These are phyloP conservation scores for Poecilus cupreus DNA, from an alignment of 2,888 invertebrate genomes.

Conservation along the genomic window DNA sequence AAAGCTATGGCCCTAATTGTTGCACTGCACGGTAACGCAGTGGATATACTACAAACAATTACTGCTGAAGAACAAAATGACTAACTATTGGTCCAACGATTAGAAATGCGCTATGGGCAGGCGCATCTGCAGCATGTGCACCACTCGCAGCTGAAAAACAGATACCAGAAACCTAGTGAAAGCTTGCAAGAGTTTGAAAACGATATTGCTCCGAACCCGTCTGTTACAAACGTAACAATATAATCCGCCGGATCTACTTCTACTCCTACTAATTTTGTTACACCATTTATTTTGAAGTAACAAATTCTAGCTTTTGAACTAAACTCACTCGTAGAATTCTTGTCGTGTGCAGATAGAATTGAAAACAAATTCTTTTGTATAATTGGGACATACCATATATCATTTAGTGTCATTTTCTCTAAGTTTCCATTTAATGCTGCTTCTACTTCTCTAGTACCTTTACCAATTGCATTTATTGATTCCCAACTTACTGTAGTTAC, in stretches of 20 bases:
- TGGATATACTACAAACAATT: no score
- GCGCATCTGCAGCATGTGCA: no score
- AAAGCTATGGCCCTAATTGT: no score
- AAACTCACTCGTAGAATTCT: not conserved
- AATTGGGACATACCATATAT: constrained; percentile 48
- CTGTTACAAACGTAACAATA: no score
- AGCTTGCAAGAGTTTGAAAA: no score
- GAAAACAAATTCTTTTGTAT: constrained; percentile 51
- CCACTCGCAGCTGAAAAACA: no score
- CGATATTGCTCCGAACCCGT: no score
- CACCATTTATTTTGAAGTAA: not conserved
- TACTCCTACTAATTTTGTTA: not conserved
- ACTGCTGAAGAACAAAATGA: no score
- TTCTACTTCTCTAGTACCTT: constrained; percentile 8
- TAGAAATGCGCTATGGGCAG: no score
- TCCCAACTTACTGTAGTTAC: constrained; percentile 38
- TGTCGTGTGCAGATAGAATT: constrained; percentile 44
- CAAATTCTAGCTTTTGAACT: constrained; percentile 18
- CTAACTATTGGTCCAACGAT: no score
- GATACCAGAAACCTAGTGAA: no score
- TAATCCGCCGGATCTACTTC: not conserved
- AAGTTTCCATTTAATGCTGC: constrained; percentile 1
- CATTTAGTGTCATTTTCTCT: not conserved
- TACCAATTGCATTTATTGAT: not conserved
- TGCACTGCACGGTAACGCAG: no score